Evolutionary conservation across 2,888 invertebrate genomes (phyloP).

Genomic region (Pandemis heparana): DNA sequence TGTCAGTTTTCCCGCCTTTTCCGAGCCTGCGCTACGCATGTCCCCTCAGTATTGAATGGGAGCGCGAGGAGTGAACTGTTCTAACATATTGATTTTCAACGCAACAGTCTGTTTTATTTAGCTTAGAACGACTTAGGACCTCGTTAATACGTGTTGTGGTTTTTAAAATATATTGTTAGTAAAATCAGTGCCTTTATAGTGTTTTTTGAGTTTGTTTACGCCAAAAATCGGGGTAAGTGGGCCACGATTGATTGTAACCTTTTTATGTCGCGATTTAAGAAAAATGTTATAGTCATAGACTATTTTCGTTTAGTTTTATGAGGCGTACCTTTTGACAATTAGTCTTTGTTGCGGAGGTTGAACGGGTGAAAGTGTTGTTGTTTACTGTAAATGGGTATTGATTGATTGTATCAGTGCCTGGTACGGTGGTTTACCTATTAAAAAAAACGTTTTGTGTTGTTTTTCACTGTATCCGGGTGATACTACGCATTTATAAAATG

Average conservation of each 20-base stretch:
- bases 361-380: constrained; percentile 65
- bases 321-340: constrained; percentile 56
- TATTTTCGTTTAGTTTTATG: constrained; percentile 38
- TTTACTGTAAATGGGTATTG: constrained; percentile 62
- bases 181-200: constrained; percentile 71
- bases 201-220: constrained; percentile 53
- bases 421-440: constrained; percentile 53
- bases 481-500: constrained; percentile 25
- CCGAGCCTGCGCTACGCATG: constrained; percentile 71
- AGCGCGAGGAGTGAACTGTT: constrained; percentile 58
- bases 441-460: constrained; percentile 14
- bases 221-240: constrained; percentile 62
- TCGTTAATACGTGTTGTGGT: constrained; percentile 65
- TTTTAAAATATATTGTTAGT: constrained; percentile 37
- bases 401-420: constrained; percentile 58
- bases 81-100: constrained; percentile 74
- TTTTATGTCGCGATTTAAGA: constrained; percentile 18
- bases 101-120: constrained; percentile 69
- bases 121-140: constrained; percentile 56
- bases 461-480: constrained; percentile 7
- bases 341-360: constrained; percentile 60
- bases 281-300: constrained; percentile 27
- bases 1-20: constrained; percentile 78
- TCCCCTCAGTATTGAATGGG: constrained; percentile 77
- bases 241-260: constrained; percentile 44